These are phyloP conservation scores for Listrodromus nycthemerus DNA, from an alignment of 2,888 invertebrate species.

Conservation along the genomic window DNA sequence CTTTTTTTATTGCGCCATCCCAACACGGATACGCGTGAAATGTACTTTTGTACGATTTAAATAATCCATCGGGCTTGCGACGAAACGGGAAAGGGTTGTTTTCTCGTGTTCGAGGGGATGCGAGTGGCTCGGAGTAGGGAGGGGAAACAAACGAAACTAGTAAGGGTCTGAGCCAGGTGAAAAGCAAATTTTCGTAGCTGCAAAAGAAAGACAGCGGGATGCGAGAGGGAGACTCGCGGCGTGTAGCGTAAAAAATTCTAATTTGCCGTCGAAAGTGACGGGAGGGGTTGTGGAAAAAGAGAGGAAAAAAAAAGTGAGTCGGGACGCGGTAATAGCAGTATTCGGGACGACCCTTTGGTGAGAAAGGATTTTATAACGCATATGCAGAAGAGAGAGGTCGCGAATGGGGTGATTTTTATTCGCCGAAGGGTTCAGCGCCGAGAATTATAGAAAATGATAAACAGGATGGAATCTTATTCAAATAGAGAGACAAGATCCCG, in stretches of 20 bases:
- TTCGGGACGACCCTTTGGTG: constrained; percentile 79
- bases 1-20: constrained; percentile 22
- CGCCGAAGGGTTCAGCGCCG: constrained; percentile 48
- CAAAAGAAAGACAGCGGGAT: constrained; percentile 47
- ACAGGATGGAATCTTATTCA: constrained; percentile 83
- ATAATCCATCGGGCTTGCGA: constrained; percentile 57
- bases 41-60: constrained; percentile 63
- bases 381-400: constrained; percentile 27
- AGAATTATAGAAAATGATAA: constrained; percentile 82
- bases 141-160: constrained; percentile 63
- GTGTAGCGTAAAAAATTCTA: constrained; percentile 81
- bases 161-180: constrained; percentile 76
- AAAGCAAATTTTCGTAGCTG: constrained; percentile 77
- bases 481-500: constrained; percentile 81
- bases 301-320: constrained; percentile 40
- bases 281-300: constrained; percentile 39
- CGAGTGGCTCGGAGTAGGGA: constrained; percentile 19
- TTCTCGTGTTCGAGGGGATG: constrained; percentile 50
- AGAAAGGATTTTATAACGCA: constrained; percentile 79
- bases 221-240: constrained; percentile 51
- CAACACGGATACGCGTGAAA: constrained; percentile 38
- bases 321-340: constrained; percentile 52
- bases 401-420: constrained; percentile 58
- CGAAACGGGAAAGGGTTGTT: constrained; percentile 62
- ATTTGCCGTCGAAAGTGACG: constrained; percentile 81